Evolutionary conservation across 2,113 vertebrate species (phyloP), one percentile per base, ranked within the genome.

Genomic region (Oreocharis arfaki): DNA sequence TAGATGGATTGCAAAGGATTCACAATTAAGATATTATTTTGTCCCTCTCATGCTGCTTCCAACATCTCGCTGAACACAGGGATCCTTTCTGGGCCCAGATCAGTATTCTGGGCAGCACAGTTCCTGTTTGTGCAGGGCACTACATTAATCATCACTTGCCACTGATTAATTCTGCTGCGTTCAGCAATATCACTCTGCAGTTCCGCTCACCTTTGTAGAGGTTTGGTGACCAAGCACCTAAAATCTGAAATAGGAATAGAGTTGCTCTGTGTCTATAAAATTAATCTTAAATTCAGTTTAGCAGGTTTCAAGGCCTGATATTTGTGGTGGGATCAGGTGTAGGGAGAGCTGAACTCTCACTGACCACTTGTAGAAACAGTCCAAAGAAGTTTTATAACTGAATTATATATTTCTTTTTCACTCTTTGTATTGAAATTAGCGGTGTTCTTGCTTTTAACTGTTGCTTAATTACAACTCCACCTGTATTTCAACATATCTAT

Each of bases 1-100:
- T 60, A 81, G 85, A n/a, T 53, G 27, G 86, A 83, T 86, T 91
- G 88, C 76, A 60, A 78, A 84, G 69, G 64, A 42, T 71, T 95
- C 35, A 92, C 93, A 95, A 81, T 86, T 74, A 59, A 93, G 93
- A 80, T 86, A 84, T 67, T 92, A 65, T 88, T 77, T 77, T 47
- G 83, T 90, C 30, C 67, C 63, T 64, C 46, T 81, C 30, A 1
- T 70, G 76, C 80, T 68, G 84, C 64, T 86, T 65, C 81, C n/a
- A 5, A 20, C 78, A 24, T 74, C 87, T 86, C 20, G 0, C 7
- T 61, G 15, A 10, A 30, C 80, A 78, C 68, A 59, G 82, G 4
- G 88, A 33, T 74, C 61, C 85, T 88, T 52, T 91, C 67, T 77
- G 87, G 93, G 14, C 41, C 57, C 46, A 33, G 84, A 80, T 68